These are phyloP conservation scores for Macrostomum lignano DNA, from an alignment of 1,140 invertebrate genomes.

Conservation along the genomic window DNA sequence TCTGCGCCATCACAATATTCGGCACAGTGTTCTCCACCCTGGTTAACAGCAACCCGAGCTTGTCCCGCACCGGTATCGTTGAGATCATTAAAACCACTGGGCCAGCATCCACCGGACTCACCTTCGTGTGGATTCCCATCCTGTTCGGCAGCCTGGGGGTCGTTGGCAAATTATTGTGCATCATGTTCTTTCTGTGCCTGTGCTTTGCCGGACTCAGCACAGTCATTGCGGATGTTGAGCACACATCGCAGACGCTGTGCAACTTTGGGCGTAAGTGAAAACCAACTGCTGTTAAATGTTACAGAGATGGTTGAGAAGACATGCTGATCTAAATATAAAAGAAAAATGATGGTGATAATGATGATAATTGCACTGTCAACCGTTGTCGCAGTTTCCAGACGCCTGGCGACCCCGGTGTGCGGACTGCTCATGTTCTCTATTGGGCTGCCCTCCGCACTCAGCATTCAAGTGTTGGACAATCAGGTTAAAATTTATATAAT, in stretches of 20 bases:
- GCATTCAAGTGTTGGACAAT: too few species aligned
- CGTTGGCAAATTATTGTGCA: conserved; percentile 11
- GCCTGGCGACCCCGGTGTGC: too few species aligned
- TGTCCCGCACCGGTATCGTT: conserved; percentile 11
- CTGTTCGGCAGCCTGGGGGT: too few species aligned
- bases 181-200: conserved; percentile 14
- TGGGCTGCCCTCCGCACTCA: too few species aligned
- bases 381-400: too few species aligned
- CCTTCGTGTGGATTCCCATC: conserved; percentile 23
- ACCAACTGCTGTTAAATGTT: too few species aligned
- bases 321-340: too few species aligned
- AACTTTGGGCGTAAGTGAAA: conserved; percentile 19
- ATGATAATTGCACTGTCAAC: too few species aligned
- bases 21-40: conserved; percentile 13
- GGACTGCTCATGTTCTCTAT: too few species aligned
- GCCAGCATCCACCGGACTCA: conserved; percentile 13
- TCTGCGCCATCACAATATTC: conserved; percentile 13
- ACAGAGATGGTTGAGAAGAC: too few species aligned
- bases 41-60: background rate
- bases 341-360: too few species aligned
- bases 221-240: conserved; percentile 14
- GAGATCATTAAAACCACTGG: conserved; percentile 12
- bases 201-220: conserved; percentile 15
- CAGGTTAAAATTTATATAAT: conserved; percentile 3
- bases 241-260: conserved; percentile 11